Evolutionary conservation across 2,888 invertebrate genomes (phyloP), one percentile per base, ranked within the genome.

Genomic region (Hydriomena furcata): DNA sequence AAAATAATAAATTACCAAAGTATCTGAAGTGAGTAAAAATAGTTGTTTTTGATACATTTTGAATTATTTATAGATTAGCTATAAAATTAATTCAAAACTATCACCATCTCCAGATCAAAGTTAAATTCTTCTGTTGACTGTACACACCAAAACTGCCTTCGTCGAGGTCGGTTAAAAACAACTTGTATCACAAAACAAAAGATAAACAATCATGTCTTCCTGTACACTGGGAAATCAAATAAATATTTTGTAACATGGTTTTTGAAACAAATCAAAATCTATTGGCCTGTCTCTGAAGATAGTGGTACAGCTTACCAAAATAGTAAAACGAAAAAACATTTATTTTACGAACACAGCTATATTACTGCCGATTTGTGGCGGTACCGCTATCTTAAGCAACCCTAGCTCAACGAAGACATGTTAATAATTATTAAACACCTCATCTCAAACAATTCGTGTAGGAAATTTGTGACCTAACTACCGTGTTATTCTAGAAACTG

Each of bases 401-500:
- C 10, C 10, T 10, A 10, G 23, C 23, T 53, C 10, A 44, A 51
- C 57, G 48, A 55, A 47, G 42, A 57, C 53, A 58, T 52, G 52
- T 60, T 56, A 60, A 55, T 20, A 55, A 57, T 52, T 42, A 55
- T 56, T 42, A 41, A 55, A 32, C 30, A 42, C 40, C 12, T 42
- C 23, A 11, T 13, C 38, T 47, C 59, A 35, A 50, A 50, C 56
- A 62, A 63, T 59, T 56, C 52, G 64, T 63, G 49, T 63, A n/a
- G n/a, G n/a, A n/a, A 61, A 61, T 60, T 56, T 52, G 63, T 63
- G 48, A 63, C 54, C 52, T 60, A 51, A 52, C 54, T 51, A 53
- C 48, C 48, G 73, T 73, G 74, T 73, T 66, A 72, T 68, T 64
- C 72, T 66, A 69, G 56, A 76, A 78, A 79, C 74, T 76, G 77